Conservation (phyloP, 2,797 vertebrate genomes). For the Novumbra hubbsi region DNA sequence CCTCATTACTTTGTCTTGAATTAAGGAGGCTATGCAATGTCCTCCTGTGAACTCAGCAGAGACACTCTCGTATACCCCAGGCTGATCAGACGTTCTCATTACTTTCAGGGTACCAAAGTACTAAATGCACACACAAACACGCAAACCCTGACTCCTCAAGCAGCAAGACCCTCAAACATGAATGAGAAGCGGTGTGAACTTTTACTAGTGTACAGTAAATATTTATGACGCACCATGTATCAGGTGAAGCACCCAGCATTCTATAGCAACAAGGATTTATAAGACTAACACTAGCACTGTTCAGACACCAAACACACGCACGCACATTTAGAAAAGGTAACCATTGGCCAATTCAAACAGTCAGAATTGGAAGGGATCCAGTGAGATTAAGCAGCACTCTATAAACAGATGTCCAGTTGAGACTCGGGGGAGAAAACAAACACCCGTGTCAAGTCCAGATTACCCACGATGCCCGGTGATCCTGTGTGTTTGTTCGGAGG, state of each 20-base stretch:
- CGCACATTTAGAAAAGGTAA: constrained; percentile 18
- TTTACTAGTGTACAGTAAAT: constrained; percentile 60
- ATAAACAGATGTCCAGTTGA: constrained; percentile 33
- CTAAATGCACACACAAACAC: no score
- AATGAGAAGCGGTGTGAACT: constrained; percentile 77
- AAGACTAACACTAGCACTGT: neutral
- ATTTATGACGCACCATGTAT: no score
- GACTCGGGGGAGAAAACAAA: neutral
- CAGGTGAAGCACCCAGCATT: no score
- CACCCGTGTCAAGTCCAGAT: constrained; percentile 3
- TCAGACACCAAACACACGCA: neutral
- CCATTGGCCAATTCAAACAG: constrained; percentile 34
- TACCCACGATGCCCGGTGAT: constrained; percentile 4
- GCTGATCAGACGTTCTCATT: no score
- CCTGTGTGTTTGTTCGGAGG: constrained; percentile 54
- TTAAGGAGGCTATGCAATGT: no score
- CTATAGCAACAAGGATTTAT: no score
- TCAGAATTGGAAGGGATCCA: constrained; percentile 14
- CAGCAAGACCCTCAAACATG: constrained; percentile 69
- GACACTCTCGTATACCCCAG: no score
- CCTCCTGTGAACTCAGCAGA: no score
- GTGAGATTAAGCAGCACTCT: constrained; percentile 37
- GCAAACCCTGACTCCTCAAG: neutral
- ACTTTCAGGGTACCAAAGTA: no score
- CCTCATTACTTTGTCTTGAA: no score